A percentile compares a stretch with the other conserved stretches of the same genome.
Conservation (phyloP, 64 coral and sea anemone genomes). For the Actinia equina region DNA sequence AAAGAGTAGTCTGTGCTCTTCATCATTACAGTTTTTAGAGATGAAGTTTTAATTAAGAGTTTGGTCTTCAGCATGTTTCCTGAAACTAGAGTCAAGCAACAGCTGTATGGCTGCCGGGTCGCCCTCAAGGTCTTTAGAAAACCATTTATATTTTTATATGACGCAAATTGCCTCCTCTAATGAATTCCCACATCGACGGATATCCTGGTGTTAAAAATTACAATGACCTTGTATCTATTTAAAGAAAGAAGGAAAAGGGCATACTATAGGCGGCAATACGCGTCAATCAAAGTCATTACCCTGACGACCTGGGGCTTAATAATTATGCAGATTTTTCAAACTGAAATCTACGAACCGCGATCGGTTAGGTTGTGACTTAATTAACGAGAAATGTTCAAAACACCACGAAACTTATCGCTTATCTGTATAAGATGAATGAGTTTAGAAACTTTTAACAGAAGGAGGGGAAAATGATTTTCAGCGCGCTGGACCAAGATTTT, state of each 20-base stretch:
- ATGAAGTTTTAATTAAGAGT: background rate
- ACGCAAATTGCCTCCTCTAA: background rate
- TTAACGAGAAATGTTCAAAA: background rate
- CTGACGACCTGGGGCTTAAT: background rate
- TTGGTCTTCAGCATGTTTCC: background rate
- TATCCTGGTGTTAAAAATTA: background rate
- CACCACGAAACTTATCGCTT: background rate
- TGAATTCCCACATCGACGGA: background rate
- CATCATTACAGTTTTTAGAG: background rate
- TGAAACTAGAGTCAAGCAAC: background rate
- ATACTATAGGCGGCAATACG: background rate
- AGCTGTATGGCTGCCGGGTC: background rate
- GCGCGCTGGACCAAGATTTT: background rate
- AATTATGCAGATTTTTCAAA: background rate
- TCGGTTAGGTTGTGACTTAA: background rate
- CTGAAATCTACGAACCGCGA: background rate
- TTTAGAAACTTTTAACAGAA: background rate
- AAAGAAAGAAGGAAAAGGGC: no score
- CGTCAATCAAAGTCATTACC: background rate
- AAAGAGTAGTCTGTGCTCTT: background rate
- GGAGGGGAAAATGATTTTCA: background rate
- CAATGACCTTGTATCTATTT: conserved; percentile 7
- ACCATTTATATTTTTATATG: background rate
- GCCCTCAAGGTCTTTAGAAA: background rate
- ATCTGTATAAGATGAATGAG: background rate